Evolutionary conservation across 2,113 vertebrate species (phyloP), one percentile per base, ranked within the genome.

Genomic region (Rhinolophus ferrumequinum): DNA sequence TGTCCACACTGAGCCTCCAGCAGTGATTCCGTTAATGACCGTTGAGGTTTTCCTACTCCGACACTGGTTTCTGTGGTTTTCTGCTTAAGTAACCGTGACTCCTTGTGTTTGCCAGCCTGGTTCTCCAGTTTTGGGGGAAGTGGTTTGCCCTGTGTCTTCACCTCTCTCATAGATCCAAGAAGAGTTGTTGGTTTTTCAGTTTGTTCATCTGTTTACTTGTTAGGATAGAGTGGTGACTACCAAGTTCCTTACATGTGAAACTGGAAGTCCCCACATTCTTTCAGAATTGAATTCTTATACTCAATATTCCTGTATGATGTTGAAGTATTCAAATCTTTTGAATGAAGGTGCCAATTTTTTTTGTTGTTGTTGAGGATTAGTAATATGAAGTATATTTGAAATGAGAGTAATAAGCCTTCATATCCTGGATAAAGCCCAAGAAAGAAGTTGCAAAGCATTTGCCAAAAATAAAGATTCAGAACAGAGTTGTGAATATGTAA

Each of bases 391-490:
- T 77, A 16, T 69, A n/a, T 85, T 62, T 60, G 33, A 81, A 92
- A 75, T 88, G 38, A 3, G n/a, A 44, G 24, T 76, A 52, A 24
- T 54, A 88, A 84, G 3, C 14, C 56, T 89, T 88, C 64, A 21
- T 41, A 24, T 62, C 64, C n/a, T 90, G 93, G 44, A 52, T 77
- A 82, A 72, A 93, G 28, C 12, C 5, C 75, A 87, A 41, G 75
- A 58, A 94, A 92, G 60, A 44, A 24, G 2, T 47, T 73, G 30
- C 30, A 56, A 90, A 92, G 15, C 56, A 69, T 80, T 87, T 95
- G n/a, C 86, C 75, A 67, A 88, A 80, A 90, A 47, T 67, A 94
- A 92, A 94, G 33, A 58, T 58, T 82, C 60, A 69, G 28, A 75
- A 88, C 14, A 50, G 14, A 62, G 60, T 41, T 96, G 97, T 50